These are phyloP conservation scores for Chiroxiphia lanceolata DNA, from an alignment of 2,797 vertebrate species.

Conservation along the genomic window DNA sequence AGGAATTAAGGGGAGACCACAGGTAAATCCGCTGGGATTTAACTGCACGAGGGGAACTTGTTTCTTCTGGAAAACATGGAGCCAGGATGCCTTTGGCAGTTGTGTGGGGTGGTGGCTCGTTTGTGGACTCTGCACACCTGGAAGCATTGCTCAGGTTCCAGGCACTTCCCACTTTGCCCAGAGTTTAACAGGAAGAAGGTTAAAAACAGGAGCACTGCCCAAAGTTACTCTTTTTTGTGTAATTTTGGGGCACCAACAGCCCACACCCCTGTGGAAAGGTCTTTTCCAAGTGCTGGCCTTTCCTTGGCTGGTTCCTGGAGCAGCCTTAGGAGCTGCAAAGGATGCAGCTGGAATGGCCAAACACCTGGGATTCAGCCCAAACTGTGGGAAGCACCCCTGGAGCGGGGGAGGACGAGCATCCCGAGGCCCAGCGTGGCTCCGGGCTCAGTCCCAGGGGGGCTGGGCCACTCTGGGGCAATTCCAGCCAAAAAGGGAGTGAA, in stretches of 20 bases:
- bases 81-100: neutral
- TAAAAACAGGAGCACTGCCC: neutral
- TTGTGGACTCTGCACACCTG: neutral
- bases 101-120: neutral
- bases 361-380: neutral
- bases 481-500: neutral
- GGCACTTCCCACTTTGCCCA: neutral
- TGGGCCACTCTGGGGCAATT: neutral
- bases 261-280: neutral
- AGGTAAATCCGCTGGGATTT: neutral
- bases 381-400: neutral
- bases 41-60: neutral
- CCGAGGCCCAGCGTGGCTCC: fast-evolving
- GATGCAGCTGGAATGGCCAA: neutral
- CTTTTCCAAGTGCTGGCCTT: neutral
- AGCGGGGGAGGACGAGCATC: neutral
- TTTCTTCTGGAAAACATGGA: neutral
- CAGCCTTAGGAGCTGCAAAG: neutral
- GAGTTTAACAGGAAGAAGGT: neutral
- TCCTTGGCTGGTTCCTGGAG: neutral
- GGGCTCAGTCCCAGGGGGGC: neutral
- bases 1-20: neutral
- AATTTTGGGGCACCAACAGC: neutral
- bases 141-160: neutral
- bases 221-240: neutral